These are phyloP conservation scores for Uromys caudimaculatus DNA, from an alignment of 2,797 vertebrate species.

Conservation along the genomic window DNA sequence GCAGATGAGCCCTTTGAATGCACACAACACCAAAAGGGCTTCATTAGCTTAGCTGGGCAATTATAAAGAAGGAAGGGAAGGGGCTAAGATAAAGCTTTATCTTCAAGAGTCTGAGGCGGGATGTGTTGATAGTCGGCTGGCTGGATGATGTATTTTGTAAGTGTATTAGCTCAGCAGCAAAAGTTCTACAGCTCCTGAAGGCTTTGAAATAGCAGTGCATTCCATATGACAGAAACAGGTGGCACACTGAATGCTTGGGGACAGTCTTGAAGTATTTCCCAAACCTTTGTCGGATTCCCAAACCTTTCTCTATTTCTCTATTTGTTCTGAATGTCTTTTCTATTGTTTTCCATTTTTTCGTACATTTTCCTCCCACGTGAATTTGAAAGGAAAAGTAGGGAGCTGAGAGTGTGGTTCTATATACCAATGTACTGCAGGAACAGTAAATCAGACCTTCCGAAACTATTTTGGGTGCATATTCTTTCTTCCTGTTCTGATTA, in stretches of 20 bases:
- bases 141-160: background rate
- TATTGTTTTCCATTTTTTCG: conserved; percentile 76
- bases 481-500: conserved; percentile 22
- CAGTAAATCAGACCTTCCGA: conserved; percentile 64
- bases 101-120: conserved; percentile 29
- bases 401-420: conserved; percentile 63
- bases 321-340: conserved; percentile 68
- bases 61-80: conserved; percentile 50
- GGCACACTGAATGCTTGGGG: conserved; percentile 24
- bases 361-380: conserved; percentile 59
- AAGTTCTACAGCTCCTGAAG: conserved; percentile 31
- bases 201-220: background rate
- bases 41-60: conserved; percentile 65
- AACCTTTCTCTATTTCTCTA: conserved; percentile 42
- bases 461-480: conserved; percentile 43
- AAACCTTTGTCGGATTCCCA: conserved; percentile 58
- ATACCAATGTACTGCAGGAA: conserved; percentile 36
- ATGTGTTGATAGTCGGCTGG: background rate
- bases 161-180: conserved; percentile 37
- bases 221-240: conserved; percentile 58
- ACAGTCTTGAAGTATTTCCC: conserved; percentile 64
- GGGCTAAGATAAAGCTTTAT: conserved; percentile 63
- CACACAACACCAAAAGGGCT: conserved; percentile 57
- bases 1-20: conserved; percentile 62
- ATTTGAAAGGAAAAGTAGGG: conserved; percentile 68